These are phyloP conservation scores for Cynodonichthys magdalenae DNA, from an alignment of 2,797 vertebrate genomes.

Conservation along the genomic window DNA sequence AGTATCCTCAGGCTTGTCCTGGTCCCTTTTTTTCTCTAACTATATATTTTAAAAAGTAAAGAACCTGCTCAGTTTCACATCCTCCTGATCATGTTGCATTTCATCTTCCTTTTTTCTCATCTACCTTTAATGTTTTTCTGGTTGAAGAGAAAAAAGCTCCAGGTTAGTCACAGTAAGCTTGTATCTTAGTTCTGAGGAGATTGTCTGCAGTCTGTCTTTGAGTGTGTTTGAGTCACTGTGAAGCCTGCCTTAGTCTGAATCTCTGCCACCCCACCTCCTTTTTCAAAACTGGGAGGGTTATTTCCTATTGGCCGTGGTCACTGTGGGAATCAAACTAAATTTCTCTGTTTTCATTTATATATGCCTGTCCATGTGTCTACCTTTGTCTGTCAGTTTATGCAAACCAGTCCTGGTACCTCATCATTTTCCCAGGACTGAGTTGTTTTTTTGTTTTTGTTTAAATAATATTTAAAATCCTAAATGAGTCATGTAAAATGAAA, in stretches of 20 bases:
- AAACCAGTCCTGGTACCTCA: not conserved
- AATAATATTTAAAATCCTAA: too few relatives aligned
- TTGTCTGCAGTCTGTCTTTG: conserved; percentile 65
- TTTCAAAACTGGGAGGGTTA: conserved; percentile 76
- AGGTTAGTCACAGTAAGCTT: conserved; percentile 45
- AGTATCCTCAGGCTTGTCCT: conserved; percentile 67
- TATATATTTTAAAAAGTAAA: conserved; percentile 55
- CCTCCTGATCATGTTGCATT: conserved; percentile 7
- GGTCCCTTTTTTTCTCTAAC: conserved; percentile 20
- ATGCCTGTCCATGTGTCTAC: conserved; percentile 21
- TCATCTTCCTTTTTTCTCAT: conserved; percentile 12
- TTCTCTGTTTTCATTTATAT: conserved; percentile 56
- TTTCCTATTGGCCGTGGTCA: conserved; percentile 75
- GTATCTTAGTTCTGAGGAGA: conserved; percentile 49
- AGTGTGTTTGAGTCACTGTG: conserved; percentile 66
- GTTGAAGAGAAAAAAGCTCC: conserved; percentile 30
- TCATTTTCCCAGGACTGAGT: not conserved
- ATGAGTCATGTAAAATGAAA: too few relatives aligned
- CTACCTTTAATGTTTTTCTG: not conserved
- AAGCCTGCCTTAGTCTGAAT: conserved; percentile 74
- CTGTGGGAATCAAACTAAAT: conserved; percentile 68
- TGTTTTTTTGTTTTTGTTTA: not conserved
- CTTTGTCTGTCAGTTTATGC: conserved; percentile 24
- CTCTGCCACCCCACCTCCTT: conserved; percentile 71
- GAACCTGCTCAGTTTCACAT: conserved; percentile 67